Evolutionary conservation across 2,113 vertebrate species (phyloP), one percentile per base, ranked within the genome.

Genomic region (Eretmochelys imbricata): DNA sequence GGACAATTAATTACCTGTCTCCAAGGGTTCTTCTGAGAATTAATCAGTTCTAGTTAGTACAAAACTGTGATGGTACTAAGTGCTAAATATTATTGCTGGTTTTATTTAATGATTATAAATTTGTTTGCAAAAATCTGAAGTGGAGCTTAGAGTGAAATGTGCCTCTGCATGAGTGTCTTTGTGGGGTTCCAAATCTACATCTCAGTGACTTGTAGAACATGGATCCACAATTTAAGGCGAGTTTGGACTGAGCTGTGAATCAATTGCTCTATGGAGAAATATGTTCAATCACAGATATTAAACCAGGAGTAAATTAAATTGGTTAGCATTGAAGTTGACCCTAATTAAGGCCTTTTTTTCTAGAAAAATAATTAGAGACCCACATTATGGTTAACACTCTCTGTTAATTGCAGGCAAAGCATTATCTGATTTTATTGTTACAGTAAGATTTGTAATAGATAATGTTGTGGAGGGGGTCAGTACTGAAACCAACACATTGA

Each of bases 311-410:
- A 78, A 98, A 94, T 96, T 84, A 93, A 93, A 25, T 51, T 88
- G 46, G 91, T 92, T 93, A 55, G 55, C 42, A 48, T 51, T 88
- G 80, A 94, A 91, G 35, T 89, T 93, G 84, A 91, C 84, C 95
- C 92, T 98, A 98, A 98, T 98, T 98, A 98, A 98, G 98, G 98
- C 97, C 97, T 98, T 97, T 98, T 98, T 94, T 94, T 95, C 96
- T 97, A 98, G 97, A 98, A 98, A 98, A 98, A 97, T 98, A 98
- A 98, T 98, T 98, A 98, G 96, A 90, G 96, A 91, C 96, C 88
- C 65, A 90, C 92, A 88, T 92, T 96, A 80, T 49, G 88, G 65
- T 89, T 82, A 75, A 90, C 48, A 76, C 10, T 92, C 53, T 94
- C 80, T 78, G 57, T 87, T 95, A 92, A 87, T 88, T 91, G 89